phyloP scores from a whole-genome alignment of 1,140 invertebrate species.

The Drosophila kanapiae region DNA sequence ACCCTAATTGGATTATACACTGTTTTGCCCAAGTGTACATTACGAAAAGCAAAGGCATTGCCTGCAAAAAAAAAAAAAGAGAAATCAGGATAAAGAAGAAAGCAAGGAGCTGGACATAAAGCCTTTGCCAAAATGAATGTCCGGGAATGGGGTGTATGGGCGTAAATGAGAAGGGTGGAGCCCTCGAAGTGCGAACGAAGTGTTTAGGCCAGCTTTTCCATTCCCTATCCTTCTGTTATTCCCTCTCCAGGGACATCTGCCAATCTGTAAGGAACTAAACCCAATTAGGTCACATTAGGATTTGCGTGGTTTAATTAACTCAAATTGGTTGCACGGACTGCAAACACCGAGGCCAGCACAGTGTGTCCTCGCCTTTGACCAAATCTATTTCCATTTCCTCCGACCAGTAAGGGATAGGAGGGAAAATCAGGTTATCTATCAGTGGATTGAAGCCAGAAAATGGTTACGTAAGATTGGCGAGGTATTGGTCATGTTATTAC shows the following conservation, averaged over 20 bases:
- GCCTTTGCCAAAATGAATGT: slow-evolving; percentile 38
- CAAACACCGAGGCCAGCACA: slow-evolving; percentile 28
- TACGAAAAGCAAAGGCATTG: slow-evolving; percentile 20
- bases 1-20: slow-evolving; percentile 1
- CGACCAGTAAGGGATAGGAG: neutral
- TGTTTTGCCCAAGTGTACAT: slow-evolving; percentile 11
- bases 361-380: slow-evolving; percentile 15
- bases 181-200: slow-evolving; percentile 49
- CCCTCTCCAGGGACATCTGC: slow-evolving; percentile 39
- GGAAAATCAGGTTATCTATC: slow-evolving; percentile 28
- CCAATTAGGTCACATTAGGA: slow-evolving; percentile 79
- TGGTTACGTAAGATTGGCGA: neutral
- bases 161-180: slow-evolving; percentile 34
- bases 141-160: slow-evolving; percentile 17
- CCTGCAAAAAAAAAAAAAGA: neutral
- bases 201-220: slow-evolving; percentile 36
- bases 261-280: slow-evolving; percentile 56
- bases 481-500: neutral
- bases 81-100: slow-evolving; percentile 28
- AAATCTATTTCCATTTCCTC: slow-evolving; percentile 42
- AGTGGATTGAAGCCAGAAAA: neutral
- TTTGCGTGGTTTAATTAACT: slow-evolving; percentile 79
- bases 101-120: slow-evolving; percentile 50
- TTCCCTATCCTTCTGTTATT: slow-evolving; percentile 5
- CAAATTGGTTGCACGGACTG: slow-evolving; percentile 63